Conservation (phyloP, 2,888 invertebrate genomes). For the Allolobophora icterica region DNA sequence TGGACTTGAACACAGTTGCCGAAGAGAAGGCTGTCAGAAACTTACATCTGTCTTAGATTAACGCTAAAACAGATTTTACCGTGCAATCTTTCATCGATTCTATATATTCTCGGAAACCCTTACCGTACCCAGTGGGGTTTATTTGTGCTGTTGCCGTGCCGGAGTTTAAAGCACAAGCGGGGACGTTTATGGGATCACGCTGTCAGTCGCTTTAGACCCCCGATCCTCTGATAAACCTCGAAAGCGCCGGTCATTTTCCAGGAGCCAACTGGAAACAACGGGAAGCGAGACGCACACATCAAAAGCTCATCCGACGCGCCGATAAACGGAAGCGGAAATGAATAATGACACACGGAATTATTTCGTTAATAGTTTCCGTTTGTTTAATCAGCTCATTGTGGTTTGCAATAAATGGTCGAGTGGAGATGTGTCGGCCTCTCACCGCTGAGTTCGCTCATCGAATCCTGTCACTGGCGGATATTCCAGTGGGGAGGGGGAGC, state of each 20-base stretch:
- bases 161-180: constrained; percentile 7
- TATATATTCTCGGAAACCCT: background rate
- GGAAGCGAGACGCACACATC: background rate
- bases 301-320: background rate
- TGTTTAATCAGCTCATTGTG: background rate
- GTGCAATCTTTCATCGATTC: background rate
- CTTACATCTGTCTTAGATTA: background rate
- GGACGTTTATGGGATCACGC: background rate
- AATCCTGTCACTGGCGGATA: background rate
- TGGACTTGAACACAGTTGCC: background rate
- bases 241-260: constrained; percentile 17
- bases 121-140: background rate
- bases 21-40: background rate
- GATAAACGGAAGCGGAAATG: constrained; percentile 17
- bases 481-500: background rate
- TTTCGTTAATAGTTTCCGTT: constrained; percentile 11
- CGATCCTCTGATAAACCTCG: background rate
- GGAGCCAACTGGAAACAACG: constrained; percentile 2
- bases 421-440: background rate
- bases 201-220: background rate
- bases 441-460: background rate
- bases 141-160: background rate
- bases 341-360: background rate
- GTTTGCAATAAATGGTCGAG: background rate
- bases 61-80: background rate